Evolutionary conservation across 2,888 invertebrate genomes (phyloP), one percentile per base, ranked within the genome.

Genomic region (Agriopis marginaria): DNA sequence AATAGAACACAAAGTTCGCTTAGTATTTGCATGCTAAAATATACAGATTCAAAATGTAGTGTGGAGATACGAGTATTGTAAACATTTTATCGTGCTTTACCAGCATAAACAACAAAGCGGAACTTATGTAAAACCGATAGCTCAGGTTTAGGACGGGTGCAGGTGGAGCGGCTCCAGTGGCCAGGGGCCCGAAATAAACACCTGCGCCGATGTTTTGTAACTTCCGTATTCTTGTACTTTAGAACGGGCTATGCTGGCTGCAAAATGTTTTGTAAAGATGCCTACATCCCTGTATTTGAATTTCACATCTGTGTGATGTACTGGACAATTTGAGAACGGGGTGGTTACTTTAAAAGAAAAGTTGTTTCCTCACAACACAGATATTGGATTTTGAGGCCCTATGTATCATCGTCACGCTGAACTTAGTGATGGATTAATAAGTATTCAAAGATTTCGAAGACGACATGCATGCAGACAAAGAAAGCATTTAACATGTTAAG

Each of bases 51-150:
- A 9, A 32, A 32, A 32, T 47, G 70, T 72, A 68, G 71, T 74
- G 53, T 65, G 70, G 60, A 74, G 73, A 75, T 75, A 77, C 73
- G 68, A 69, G 72, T 74, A 77, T 73, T 72, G 73, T 66, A 70
- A 70, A 70, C 73, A 74, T 76, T 74, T 75, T 75, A 72, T 68
- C 66, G 73, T 75, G 76, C 72, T 71, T 66, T 70, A 68, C 72
- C 71, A 73, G 74, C 77, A 82, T 82, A 82, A 82, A 82, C 79
- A 78, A 82, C 79, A 79, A 80, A 82, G 80, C 76, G 80, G 82
- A 82, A 87, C 81, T 86, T 84, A 86, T 87, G 82, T 84, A 82
- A 83, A 86, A 88, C 84, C 87, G 82, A 87, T 88, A 86, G 80
- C 78, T 84, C 79, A 79, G 79, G 79, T 76, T 77, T 80, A 78